Evolutionary conservation across 2,113 vertebrate genomes (phyloP).

Genomic region (Hemiprocne comata): DNA sequence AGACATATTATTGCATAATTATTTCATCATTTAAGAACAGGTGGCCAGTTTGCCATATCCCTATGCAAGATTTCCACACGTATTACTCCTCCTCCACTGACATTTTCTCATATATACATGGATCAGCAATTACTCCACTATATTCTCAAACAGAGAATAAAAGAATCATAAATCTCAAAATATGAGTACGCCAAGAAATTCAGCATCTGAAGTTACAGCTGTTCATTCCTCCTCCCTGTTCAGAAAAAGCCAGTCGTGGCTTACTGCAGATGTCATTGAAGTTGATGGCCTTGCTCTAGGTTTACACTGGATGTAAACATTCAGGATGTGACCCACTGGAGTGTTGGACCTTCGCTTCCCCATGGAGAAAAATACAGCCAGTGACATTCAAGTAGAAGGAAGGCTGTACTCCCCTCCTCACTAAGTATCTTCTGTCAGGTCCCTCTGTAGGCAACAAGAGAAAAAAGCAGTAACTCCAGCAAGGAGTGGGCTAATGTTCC

Average conservation of each 20-base stretch:
- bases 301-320: neutral
- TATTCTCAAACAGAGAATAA: neutral
- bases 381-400: neutral
- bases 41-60: neutral
- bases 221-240: neutral
- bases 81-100: neutral
- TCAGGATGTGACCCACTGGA: neutral
- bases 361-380: neutral
- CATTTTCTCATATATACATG: neutral
- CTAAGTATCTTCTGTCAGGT: neutral
- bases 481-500: neutral
- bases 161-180: slow-evolving; percentile 5
- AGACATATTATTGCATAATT: neutral
- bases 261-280: neutral
- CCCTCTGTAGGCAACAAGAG: neutral
- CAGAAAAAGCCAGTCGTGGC: neutral
- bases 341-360: accelerated
- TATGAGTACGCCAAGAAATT: neutral
- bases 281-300: neutral
- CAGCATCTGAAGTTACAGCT: slow-evolving; percentile 29
- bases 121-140: neutral
- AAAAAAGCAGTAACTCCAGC: neutral
- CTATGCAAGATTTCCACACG: neutral
- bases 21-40: neutral
- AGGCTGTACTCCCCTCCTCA: neutral